Conservation (phyloP, 2,888 invertebrate species). For the Ophion obscuratus region DNA sequence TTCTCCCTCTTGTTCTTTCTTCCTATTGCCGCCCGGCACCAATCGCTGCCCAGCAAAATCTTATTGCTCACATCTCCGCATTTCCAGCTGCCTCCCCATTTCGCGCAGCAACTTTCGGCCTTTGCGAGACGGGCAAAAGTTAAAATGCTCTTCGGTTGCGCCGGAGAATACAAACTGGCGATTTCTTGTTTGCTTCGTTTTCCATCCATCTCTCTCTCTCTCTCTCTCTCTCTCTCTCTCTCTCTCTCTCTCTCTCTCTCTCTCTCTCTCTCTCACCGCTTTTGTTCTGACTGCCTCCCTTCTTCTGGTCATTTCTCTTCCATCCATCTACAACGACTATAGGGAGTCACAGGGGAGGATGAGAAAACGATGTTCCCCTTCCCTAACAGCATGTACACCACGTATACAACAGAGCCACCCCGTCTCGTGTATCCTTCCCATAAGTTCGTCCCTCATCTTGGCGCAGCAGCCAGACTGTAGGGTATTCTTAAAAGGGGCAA, state of each 20-base stretch:
- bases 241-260: constrained; percentile 13
- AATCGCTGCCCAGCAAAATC: constrained; percentile 58
- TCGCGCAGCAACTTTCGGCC: constrained; percentile 44
- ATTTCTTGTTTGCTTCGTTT: constrained; percentile 47
- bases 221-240: background rate
- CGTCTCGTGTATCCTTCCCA: constrained; percentile 35
- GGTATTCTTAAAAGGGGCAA: background rate
- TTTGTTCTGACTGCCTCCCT: background rate
- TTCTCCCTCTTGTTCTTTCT: constrained; percentile 23
- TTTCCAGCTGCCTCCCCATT: constrained; percentile 47
- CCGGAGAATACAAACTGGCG: constrained; percentile 58
- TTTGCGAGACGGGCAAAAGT: constrained; percentile 28
- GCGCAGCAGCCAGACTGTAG: constrained; percentile 8
- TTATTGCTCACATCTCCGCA: constrained; percentile 44
- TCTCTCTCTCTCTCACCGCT: background rate
- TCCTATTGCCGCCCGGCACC: constrained; percentile 17
- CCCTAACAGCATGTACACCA: constrained; percentile 13
- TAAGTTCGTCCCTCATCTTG: constrained; percentile 24
- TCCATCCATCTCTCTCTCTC: constrained; percentile 20
- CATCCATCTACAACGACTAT: constrained; percentile 14
- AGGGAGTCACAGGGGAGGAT: constrained; percentile 28
- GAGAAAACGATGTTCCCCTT: constrained; percentile 60
- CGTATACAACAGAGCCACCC: constrained; percentile 29
- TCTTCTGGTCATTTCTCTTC: constrained; percentile 7
- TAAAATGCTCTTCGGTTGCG: constrained; percentile 35